Percentiles rank a stretch among this genome's conserved stretches.
phyloP scores from a whole-genome alignment of 2,113 vertebrate genomes.

The Symphodus melops region DNA sequence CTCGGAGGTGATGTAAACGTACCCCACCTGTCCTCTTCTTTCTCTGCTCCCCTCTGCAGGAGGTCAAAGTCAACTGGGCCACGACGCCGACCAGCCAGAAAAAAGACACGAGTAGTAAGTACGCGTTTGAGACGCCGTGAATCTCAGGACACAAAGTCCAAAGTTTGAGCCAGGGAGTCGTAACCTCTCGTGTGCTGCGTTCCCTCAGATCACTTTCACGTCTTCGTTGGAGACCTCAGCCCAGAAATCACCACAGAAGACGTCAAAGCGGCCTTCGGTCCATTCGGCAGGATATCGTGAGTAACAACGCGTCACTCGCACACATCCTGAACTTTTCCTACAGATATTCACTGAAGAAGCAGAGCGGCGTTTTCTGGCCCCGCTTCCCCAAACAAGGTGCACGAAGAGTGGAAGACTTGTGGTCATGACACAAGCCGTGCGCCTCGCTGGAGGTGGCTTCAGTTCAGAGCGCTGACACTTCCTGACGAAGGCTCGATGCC shows the following conservation, averaged over 20 bases:
- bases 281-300: conserved; percentile 99
- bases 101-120: conserved; percentile 99
- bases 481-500: not conserved
- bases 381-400: no score
- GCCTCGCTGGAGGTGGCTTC: no score
- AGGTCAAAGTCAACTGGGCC: conserved; percentile 99
- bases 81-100: conserved; percentile 99
- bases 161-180: not conserved
- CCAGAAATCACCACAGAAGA: conserved; percentile 99
- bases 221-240: conserved; percentile 98
- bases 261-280: conserved; percentile 97
- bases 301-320: conserved; percentile 62
- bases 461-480: not conserved
- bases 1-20: conserved; percentile 59
- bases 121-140: not conserved
- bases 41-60: conserved; percentile 81
- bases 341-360: not conserved
- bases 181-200: not conserved
- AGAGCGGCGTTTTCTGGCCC: no score
- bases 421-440: no score
- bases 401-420: no score
- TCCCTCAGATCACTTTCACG: conserved; percentile 95
- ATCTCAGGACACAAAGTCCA: not conserved
- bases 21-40: conserved; percentile 61
- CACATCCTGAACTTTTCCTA: not conserved